Conservation (phyloP, 2,113 vertebrate species). For the Tichodroma muraria region DNA sequence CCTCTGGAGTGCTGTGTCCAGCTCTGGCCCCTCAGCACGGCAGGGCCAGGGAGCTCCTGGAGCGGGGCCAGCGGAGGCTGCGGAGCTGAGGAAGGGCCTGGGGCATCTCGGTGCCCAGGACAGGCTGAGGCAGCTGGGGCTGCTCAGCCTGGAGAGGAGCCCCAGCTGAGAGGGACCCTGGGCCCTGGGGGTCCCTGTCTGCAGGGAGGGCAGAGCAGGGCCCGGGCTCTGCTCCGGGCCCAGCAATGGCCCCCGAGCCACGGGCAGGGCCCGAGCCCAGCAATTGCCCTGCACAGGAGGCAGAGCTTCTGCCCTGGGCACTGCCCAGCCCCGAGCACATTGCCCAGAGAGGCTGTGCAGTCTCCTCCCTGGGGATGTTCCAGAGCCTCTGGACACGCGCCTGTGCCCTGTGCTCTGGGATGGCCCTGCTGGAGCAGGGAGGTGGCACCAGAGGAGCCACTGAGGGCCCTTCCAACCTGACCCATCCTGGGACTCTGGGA, state of each 20-base stretch:
- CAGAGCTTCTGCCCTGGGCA: background rate
- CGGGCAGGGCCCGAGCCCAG: background rate
- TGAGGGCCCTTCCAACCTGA: background rate
- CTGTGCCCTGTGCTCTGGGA: background rate
- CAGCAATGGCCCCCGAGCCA: too few species aligned
- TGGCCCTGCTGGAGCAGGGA: background rate
- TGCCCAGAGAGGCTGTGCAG: too few species aligned
- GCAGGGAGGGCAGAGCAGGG: too few species aligned
- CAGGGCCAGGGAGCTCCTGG: background rate
- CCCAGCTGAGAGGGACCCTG: background rate
- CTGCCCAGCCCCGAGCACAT: background rate
- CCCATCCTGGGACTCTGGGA: fast-evolving
- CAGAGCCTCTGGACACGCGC: too few species aligned
- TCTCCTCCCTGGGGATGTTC: too few species aligned
- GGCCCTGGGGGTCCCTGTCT: background rate
- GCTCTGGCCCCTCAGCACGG: background rate
- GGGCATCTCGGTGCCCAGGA: background rate
- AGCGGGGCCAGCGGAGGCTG: background rate
- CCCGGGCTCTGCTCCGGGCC: background rate
- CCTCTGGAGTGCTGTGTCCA: too few species aligned
- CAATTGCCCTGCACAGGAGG: background rate
- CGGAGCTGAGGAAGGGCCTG: background rate
- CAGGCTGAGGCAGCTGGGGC: too few species aligned
- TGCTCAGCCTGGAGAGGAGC: background rate
- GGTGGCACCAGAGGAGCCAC: background rate